Base-by-base conservation (phyloP, 2,888 invertebrate species). In the Pycnomerus fuliginosus region DNA sequence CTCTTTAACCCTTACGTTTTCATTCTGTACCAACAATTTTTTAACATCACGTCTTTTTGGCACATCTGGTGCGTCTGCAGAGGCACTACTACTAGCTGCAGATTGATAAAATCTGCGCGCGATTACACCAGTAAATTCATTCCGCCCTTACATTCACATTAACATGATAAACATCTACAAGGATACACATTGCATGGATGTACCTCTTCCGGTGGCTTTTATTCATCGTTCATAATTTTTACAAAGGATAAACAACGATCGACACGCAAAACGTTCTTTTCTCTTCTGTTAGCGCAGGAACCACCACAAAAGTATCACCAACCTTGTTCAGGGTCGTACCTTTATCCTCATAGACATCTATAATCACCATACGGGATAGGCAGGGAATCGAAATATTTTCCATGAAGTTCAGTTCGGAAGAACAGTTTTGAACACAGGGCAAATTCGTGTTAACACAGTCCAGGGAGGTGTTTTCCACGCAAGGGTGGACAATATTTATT, bases 221-320 rank as follows among this genome's bases (percentile, higher is more conserved):
- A n/a, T n/a, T n/a, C n/a, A n/a, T n/a, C n/a, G n/a, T n/a, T n/a
- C n/a, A n/a, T n/a, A n/a, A n/a, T n/a, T n/a, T n/a, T n/a, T n/a
- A n/a, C n/a, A n/a, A n/a, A n/a, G 49, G 49, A 28, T 52, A 47
- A 5, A 44, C 39, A 16, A 50, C 39, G 20, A 48, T 32, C 23
- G 38, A 34, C 8, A 50, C 37, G 32, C 52, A 52, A 33, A 39
- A 52, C 3, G 27, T 45, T 30, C 45, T 44, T 3, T 52, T 34
- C 3, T 12, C 12, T 12, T 27, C 17, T n/a, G 22, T 11, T 14
- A 24, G n/a, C 3, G 43, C 52, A 5, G 44, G 39, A 14, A 44
- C 32, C 20, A 48, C 10, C 40, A 52, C 35, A 16, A 45, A 52
- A 10, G 50, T 45, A 13, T 40, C 43, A 16, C 50, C 50, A n/a